Evolutionary conservation across 2,888 invertebrate genomes (phyloP).

Genomic region (Aethes cnicana): DNA sequence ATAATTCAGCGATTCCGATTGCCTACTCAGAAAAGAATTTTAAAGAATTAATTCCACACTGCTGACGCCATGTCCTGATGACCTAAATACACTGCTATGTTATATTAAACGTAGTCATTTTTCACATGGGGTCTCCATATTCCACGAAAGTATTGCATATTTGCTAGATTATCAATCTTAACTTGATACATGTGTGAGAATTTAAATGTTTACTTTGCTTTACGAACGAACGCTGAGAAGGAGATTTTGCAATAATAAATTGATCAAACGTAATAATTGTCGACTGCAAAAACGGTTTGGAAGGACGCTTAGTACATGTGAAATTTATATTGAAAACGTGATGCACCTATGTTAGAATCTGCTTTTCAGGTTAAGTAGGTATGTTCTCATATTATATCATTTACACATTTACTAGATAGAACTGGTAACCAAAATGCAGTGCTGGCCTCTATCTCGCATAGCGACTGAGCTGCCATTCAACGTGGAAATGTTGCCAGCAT

Average conservation of each 20-base stretch:
- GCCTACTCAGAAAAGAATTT: too few relatives aligned
- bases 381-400: background rate
- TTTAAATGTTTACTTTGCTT: background rate
- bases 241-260: constrained; percentile 3
- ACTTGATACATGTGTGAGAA: constrained; percentile 18
- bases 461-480: too few relatives aligned
- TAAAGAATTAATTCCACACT: too few relatives aligned
- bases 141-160: background rate
- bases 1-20: too few relatives aligned
- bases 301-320: constrained; percentile 51
- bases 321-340: constrained; percentile 40
- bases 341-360: constrained; percentile 55
- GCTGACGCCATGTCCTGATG: too few relatives aligned
- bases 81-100: too few relatives aligned
- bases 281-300: constrained; percentile 18
- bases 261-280: constrained; percentile 10
- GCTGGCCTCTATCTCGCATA: too few relatives aligned
- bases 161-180: constrained; percentile 1
- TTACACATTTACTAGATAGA: too few relatives aligned
- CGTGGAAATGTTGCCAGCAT: too few relatives aligned
- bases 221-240: constrained; percentile 12
- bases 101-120: too few relatives aligned
- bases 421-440: too few relatives aligned
- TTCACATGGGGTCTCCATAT: too few relatives aligned
- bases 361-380: constrained; percentile 45